Base-by-base conservation (phyloP, 2,113 vertebrate genomes). In the Bothrops jararaca region DNA sequence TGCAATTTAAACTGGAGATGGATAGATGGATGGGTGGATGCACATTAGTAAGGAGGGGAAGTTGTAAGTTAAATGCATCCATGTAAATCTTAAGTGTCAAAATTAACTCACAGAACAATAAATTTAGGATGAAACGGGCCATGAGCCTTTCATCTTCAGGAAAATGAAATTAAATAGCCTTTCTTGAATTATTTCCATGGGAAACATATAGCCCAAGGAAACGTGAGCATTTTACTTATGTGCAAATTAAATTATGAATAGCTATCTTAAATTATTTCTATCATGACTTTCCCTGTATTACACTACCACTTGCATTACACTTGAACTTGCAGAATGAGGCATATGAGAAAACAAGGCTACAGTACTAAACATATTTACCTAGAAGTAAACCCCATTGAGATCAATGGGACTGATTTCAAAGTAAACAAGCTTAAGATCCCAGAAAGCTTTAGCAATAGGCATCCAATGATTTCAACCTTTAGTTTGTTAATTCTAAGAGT, bases 191-290 rank as follows among this genome's bases (percentile, higher is more conserved):
- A 29, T 85, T 22, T 89, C 64, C 18, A 56, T 29, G 29, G 54
- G 45, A 56, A 86, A 92, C 34, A 64, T 86, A 74, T 64, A 86
- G 90, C 74, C 56, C 88, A 90, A 86, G 74, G 42, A 90, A 53
- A 89, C 90, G 54, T 86, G 92, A 92, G 92, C 90, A 86, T 90
- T 92, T 90, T 86, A 90, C n/a, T 89, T 92, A 92, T 86, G 45
- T 86, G 74, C 87, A 92, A 92, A 92, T 92, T 92, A 92, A 92
- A 86, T 80, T 86, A 90, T 92, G 56, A 86, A 92, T 92, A 92
- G 53, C 54, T 56, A 86, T 74, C 52, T 92, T 92, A 92, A 92
- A 92, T 92, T 90, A 92, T 92, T 92, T 90, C 74, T 92, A 12
- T 86, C 74, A 52, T 86, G 88, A 92, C 88, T 45, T 86, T 90